phyloP scores from a whole-genome alignment of 2,113 vertebrate species.

The Hippocampus comes region DNA sequence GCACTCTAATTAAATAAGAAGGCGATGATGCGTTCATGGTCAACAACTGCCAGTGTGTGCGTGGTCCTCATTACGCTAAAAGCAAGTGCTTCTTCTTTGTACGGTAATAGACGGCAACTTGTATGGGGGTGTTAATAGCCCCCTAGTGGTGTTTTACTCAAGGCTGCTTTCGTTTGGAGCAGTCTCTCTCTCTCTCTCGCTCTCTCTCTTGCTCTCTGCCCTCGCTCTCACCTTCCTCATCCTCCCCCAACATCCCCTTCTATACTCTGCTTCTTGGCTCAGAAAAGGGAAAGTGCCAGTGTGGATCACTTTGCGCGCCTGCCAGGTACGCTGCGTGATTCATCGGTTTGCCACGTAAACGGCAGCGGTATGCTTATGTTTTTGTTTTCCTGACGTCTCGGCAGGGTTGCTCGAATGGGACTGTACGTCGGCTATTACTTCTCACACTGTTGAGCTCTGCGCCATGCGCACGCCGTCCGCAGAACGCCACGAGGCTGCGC shows the following conservation, averaged over 20 bases:
- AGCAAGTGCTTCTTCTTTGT: not conserved
- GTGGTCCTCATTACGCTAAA: not conserved
- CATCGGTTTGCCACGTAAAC: not conserved
- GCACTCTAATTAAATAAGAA: not conserved
- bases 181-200: not conserved
- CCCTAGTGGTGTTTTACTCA: not conserved
- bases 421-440: not conserved
- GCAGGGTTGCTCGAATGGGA: not conserved
- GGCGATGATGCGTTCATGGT: not conserved
- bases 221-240: conserved; percentile 22
- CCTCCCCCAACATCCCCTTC: conserved; percentile 35
- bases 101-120: not conserved
- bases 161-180: not conserved
- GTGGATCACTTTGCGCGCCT: conserved; percentile 44
- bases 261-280: conserved; percentile 48
- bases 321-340: conserved; percentile 50
- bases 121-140: not conserved
- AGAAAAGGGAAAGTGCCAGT: conserved; percentile 49
- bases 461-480: conserved; percentile 69
- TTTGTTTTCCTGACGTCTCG: not conserved
- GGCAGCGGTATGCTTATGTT: not conserved
- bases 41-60: not conserved
- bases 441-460: not conserved
- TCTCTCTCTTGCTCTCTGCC: conserved; percentile 6
- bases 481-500: conserved; percentile 69